phyloP scores from a whole-genome alignment of 2,113 vertebrate species.

The Typhlomys cinereus region DNA sequence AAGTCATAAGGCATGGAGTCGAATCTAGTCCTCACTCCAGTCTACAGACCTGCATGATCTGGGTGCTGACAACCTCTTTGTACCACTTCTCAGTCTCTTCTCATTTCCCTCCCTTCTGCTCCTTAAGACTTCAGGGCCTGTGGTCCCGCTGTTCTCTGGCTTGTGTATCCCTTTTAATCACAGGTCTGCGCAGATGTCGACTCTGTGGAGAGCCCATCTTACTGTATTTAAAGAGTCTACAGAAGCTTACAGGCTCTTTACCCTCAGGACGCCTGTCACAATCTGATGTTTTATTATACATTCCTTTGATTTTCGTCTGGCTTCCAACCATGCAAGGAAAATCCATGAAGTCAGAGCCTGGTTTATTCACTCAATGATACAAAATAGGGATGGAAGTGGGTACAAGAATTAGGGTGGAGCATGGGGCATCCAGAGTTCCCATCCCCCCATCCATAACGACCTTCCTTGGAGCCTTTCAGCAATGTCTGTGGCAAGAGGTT shows the following conservation, averaged over 20 bases:
- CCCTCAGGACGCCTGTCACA: background rate
- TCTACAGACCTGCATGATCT: background rate
- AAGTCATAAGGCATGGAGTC: background rate
- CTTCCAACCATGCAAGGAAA: background rate
- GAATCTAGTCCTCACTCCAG: background rate
- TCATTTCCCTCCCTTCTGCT: background rate
- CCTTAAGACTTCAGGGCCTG: background rate
- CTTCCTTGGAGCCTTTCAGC: background rate
- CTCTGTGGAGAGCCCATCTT: background rate
- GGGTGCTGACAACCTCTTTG: background rate
- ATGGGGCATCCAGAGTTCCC: no score
- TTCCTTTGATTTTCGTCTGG: background rate
- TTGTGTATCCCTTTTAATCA: background rate
- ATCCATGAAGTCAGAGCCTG: background rate
- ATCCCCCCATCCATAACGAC: background rate
- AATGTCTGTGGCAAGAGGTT: background rate
- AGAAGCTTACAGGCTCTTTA: background rate
- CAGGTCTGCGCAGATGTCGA: background rate
- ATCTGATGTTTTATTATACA: background rate
- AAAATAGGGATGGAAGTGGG: rapidly evolving
- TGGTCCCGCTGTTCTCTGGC: background rate
- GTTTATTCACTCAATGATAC: background rate
- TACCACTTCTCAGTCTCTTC: background rate
- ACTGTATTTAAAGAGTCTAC: background rate
- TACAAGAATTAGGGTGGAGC: background rate